A percentile compares a stretch with the other conserved stretches of the same genome.
These are phyloP conservation scores for Dicyrtoma fusca DNA, from an alignment of 2,888 invertebrate genomes.

Conservation along the genomic window DNA sequence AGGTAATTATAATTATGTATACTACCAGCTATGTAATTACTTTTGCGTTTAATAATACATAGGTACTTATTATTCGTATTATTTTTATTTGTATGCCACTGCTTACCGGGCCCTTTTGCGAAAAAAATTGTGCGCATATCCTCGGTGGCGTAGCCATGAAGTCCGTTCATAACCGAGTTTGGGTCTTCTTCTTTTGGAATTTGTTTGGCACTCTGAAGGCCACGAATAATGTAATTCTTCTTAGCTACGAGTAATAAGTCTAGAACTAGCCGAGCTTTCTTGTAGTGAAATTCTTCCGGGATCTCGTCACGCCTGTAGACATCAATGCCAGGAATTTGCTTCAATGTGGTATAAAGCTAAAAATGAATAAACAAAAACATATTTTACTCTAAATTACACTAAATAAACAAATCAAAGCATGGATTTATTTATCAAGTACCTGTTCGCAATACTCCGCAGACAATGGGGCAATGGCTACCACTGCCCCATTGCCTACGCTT, in stretches of 20 bases:
- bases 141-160: constrained; percentile 56
- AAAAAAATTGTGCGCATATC: constrained; percentile 59
- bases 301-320: constrained; percentile 61
- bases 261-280: constrained; percentile 59
- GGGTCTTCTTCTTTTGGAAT: constrained; percentile 36
- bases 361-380: no score
- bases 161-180: constrained; percentile 48
- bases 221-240: constrained; percentile 51
- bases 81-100: no score
- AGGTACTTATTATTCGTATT: no score
- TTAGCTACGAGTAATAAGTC: constrained; percentile 33
- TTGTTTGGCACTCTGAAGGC: constrained; percentile 43
- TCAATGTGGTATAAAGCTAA: no score
- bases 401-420: no score
- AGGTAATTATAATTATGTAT: no score
- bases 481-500: constrained; percentile 57
- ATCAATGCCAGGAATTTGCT: constrained; percentile 12
- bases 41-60: no score
- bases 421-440: no score
- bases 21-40: no score
- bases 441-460: constrained; percentile 26
- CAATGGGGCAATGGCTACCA: constrained; percentile 57
- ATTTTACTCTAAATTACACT: no score
- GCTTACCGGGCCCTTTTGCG: constrained; percentile 58
- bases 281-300: constrained; percentile 61